Evolutionary conservation across 1,140 invertebrate species (phyloP), one percentile per base, ranked within the genome.

Genomic region (Chelonus insularis): DNA sequence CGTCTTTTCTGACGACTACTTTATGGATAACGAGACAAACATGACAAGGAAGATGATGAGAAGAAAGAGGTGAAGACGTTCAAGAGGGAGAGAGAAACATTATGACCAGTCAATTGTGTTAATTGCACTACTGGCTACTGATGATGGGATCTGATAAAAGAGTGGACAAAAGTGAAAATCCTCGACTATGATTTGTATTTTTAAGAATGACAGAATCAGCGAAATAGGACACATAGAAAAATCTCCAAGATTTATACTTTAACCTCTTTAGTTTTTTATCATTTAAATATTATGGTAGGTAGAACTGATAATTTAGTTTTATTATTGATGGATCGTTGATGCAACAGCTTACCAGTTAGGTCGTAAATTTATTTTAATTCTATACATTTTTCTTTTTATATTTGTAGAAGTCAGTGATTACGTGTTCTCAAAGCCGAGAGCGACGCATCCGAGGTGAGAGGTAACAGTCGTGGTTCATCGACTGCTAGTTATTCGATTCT

Each of bases 81-180:
- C 6, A 20, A 12, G 16, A 23, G n/a, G n/a, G 9, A 32, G 6
- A 32, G 14, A 21, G 55, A 41, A 41, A n/a, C n/a, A 16, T 16
- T 52, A 39, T 45, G 39, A 9, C 12, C 21, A 51, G 48, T 60
- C 43, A 54, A 60, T 59, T 63, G 50, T 50, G 51, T 63, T 63
- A 63, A 63, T 63, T 63, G 52, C 62, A 18, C 12, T 45, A 34
- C 12, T 36, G 11, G 50, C 58, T 58, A 9, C 51, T 23, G 58
- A 54, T 51, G 29, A 45, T 43, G 41, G 16, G 14, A 16, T 29
- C 25, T 29, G 41, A 56, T 34, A 50, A n/a, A n/a, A n/a, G n/a
- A 57, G 54, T 48, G 43, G 47, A 41, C 36, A 60, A 41, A 60
- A 60, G 58, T 60, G 58, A 60, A 60, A 60, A 60, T 60, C 25